Percentiles rank a stretch among this genome's conserved stretches.
phyloP scores from a whole-genome alignment of 2,888 invertebrate genomes.

The Drosophila demipolita region DNA sequence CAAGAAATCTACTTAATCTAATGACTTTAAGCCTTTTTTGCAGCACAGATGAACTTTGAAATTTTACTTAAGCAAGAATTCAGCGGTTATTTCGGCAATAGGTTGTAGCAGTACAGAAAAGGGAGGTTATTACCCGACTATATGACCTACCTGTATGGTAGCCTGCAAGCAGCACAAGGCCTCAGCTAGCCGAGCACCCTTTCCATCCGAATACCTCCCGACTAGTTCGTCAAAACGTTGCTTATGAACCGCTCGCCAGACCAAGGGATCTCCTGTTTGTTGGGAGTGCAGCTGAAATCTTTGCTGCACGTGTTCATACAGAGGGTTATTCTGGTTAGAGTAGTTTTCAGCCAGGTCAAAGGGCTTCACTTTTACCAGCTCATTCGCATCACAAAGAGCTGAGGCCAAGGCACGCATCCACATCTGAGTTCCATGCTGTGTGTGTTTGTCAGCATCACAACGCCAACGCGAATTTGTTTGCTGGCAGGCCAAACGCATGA shows the following conservation, averaged over 20 bases:
- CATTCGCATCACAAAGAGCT: constrained; percentile 86
- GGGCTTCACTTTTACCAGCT: constrained; percentile 34
- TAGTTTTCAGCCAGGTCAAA: neutral
- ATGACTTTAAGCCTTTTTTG: neutral
- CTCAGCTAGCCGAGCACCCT: constrained; percentile 80
- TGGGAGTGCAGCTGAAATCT: constrained; percentile 65
- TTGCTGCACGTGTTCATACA: constrained; percentile 28
- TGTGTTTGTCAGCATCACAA: constrained; percentile 84
- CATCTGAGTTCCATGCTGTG: constrained; percentile 85
- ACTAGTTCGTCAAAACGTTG: constrained; percentile 57
- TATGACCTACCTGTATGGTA: constrained; percentile 85
- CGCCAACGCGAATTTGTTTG: constrained; percentile 87
- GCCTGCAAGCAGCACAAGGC: constrained; percentile 85
- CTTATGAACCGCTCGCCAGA: constrained; percentile 69
- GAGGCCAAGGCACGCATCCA: constrained; percentile 88
- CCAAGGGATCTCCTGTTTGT: constrained; percentile 16
- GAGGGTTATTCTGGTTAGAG: neutral
- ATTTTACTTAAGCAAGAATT: neutral
- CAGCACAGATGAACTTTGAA: neutral
- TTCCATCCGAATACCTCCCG: constrained; percentile 54
- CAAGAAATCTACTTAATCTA: neutral
- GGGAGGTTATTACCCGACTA: neutral
- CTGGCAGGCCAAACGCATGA: constrained; percentile 91
- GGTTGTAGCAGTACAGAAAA: neutral
- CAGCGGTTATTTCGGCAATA: neutral